Evolutionary conservation across 2,888 invertebrate species (phyloP).

Genomic region (Dasypogon diadema): DNA sequence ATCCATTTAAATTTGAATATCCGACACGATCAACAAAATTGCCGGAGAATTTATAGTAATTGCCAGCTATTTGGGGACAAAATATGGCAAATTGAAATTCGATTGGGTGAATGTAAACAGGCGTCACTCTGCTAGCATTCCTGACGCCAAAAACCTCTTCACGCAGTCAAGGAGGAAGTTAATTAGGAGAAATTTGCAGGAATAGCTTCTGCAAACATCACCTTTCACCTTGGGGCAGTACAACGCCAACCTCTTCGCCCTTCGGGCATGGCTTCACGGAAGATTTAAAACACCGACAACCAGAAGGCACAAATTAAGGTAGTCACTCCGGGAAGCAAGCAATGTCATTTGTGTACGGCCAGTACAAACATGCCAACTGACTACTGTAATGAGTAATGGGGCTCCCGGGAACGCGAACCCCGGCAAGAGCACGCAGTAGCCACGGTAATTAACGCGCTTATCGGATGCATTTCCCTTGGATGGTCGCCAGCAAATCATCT

Average conservation of each 20-base stretch:
- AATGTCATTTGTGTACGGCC: constrained; percentile 8
- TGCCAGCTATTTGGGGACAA: constrained; percentile 18
- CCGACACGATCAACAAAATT: constrained; percentile 15
- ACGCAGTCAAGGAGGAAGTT: not conserved
- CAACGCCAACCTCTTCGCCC: too few species aligned
- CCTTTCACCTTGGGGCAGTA: not conserved
- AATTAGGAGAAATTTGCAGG: not conserved
- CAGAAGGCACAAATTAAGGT: not conserved
- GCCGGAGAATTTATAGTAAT: constrained; percentile 39
- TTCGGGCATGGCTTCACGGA: too few species aligned
- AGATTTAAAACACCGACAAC: too few species aligned
- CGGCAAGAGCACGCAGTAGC: constrained; percentile 49
- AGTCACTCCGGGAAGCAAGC: not conserved
- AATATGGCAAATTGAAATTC: constrained; percentile 17
- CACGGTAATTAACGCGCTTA: constrained; percentile 48
- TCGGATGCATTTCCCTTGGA: constrained; percentile 47
- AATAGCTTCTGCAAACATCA: not conserved
- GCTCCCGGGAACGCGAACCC: constrained; percentile 9
- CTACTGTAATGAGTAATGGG: not conserved
- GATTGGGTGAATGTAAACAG: too few species aligned
- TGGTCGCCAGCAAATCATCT: constrained; percentile 35
- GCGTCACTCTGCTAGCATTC: not conserved
- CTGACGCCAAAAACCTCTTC: constrained; percentile 1
- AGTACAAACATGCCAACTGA: constrained; percentile 10
- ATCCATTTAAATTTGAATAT: not conserved